Evolutionary conservation across 2,888 invertebrate genomes (phyloP).

Genomic region (Drosophila algonquin): DNA sequence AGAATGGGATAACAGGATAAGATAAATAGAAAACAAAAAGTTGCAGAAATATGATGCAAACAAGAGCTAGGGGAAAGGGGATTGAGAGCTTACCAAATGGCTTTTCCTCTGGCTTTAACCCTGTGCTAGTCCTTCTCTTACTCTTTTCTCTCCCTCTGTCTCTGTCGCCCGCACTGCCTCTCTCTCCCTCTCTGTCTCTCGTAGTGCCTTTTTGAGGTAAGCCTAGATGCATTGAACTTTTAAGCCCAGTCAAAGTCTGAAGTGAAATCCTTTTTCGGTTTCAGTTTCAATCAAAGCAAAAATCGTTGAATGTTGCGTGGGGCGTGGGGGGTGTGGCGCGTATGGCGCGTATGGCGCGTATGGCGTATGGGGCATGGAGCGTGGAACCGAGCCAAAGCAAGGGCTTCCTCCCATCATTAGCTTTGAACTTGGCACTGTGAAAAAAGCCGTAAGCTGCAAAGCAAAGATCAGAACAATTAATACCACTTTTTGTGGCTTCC

Average conservation of each 20-base stretch:
- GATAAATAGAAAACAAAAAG: slow-evolving; percentile 48
- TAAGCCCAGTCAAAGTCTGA: slow-evolving; percentile 62
- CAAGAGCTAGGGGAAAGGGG: neutral
- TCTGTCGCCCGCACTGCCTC: no score
- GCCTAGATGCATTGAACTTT: slow-evolving; percentile 61
- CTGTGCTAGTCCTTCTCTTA: neutral
- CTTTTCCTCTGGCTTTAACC: slow-evolving; percentile 6
- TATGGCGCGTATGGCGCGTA: neutral
- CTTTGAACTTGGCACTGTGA: slow-evolving; percentile 54
- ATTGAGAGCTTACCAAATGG: neutral
- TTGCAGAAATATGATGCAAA: slow-evolving; percentile 20
- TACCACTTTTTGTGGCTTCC: slow-evolving; percentile 62
- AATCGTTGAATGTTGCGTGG: slow-evolving; percentile 28
- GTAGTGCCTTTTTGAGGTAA: slow-evolving; percentile 11
- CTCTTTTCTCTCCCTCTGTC: neutral
- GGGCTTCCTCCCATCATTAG: slow-evolving; percentile 55
- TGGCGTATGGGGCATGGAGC: no score
- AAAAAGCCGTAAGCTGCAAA: slow-evolving; percentile 16
- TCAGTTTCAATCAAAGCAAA: slow-evolving; percentile 72
- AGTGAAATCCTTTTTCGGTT: slow-evolving; percentile 62
- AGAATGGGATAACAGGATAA: slow-evolving; percentile 38
- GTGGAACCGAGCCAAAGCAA: slow-evolving; percentile 4
- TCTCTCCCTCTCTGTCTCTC: no score
- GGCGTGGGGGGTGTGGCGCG: neutral
- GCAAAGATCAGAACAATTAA: slow-evolving; percentile 61